phyloP scores from a whole-genome alignment of 2,113 vertebrate genomes.

The Coracopsis vasa region DNA sequence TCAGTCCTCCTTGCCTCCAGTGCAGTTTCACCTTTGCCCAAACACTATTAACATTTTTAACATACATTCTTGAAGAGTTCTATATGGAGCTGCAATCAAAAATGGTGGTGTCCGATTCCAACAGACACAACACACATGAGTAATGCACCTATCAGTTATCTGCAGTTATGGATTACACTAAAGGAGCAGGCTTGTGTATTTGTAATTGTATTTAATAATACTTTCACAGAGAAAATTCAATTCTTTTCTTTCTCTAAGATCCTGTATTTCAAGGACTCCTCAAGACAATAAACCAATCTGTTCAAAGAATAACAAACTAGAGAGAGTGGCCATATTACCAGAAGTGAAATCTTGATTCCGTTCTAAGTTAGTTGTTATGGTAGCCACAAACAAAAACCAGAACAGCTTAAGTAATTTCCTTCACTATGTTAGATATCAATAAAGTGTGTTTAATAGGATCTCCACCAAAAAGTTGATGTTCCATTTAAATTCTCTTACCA shows the following conservation, averaged over 20 bases:
- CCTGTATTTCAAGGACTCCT: not conserved
- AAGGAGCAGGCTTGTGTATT: not conserved
- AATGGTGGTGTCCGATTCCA: not conserved
- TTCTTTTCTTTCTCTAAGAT: not conserved
- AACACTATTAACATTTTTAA: not conserved
- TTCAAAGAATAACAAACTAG: not conserved
- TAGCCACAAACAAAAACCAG: not conserved
- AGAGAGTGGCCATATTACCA: not conserved
- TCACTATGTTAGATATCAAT: not conserved
- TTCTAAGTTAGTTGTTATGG: not conserved
- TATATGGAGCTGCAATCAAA: not conserved
- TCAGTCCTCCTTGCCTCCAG: not conserved
- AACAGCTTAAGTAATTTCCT: not conserved
- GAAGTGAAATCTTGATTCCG: not conserved
- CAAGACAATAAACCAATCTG: not conserved
- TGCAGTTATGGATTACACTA: not conserved
- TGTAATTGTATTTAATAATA: not conserved
- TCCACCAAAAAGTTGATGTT: not conserved
- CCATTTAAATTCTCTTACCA: conserved; percentile 55
- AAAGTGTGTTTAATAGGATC: not conserved
- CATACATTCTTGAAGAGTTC: not conserved
- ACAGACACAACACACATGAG: not conserved
- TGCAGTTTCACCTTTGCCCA: not conserved
- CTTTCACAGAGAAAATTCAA: not conserved
- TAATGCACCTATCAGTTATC: not conserved